Percentiles rank a stretch among this genome's conserved stretches.
Conservation (phyloP, 2,888 invertebrate species). For the Xanthia togata region DNA sequence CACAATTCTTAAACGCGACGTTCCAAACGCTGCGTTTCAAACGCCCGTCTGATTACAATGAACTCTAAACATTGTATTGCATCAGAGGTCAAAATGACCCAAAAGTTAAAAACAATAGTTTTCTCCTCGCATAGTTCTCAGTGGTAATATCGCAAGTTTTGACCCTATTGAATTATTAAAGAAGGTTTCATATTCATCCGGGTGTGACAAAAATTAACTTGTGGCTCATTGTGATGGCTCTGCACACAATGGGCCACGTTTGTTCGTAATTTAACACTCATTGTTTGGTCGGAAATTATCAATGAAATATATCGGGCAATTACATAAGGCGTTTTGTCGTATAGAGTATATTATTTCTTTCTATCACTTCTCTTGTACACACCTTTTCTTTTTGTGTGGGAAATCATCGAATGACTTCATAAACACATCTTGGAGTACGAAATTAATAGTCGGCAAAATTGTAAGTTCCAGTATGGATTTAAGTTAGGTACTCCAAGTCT, state of each 20-base stretch:
- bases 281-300: conserved; percentile 21
- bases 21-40: conserved; percentile 9
- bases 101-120: conserved; percentile 59
- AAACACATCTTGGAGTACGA: too few species aligned
- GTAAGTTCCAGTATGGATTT: too few species aligned
- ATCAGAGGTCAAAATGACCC: conserved; percentile 60
- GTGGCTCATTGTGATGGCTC: conserved; percentile 29
- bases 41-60: conserved; percentile 27
- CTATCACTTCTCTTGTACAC: too few species aligned
- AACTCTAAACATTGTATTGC: conserved; percentile 48
- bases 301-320: conserved; percentile 17
- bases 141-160: conserved; percentile 19
- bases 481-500: too few species aligned
- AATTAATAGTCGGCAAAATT: too few species aligned
- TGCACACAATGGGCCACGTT: conserved; percentile 36
- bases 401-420: too few species aligned
- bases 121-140: conserved; percentile 46
- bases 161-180: conserved; percentile 37
- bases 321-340: conserved; percentile 2
- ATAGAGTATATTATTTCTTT: neutral
- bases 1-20: neutral
- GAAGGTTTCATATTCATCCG: conserved; percentile 27
- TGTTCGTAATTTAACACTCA: conserved; percentile 3
- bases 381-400: too few species aligned
- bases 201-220: conserved; percentile 20